Evolutionary conservation across 2,888 invertebrate genomes (phyloP).

Genomic region (Abscondita cerata): DNA sequence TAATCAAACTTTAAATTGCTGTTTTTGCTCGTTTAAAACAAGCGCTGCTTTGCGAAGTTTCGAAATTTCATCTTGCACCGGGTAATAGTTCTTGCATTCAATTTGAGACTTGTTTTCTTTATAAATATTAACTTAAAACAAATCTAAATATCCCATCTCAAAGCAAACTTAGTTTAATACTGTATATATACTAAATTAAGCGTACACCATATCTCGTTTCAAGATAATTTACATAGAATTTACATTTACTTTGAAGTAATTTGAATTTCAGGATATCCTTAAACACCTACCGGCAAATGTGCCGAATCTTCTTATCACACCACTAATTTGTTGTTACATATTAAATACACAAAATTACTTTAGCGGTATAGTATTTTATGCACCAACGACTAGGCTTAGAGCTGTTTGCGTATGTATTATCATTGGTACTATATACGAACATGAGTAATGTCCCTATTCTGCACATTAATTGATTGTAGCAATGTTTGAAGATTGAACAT

Average conservation of each 20-base stretch:
- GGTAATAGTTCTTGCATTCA: conserved; percentile 41
- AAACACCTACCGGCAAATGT: conserved; percentile 14
- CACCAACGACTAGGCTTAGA: too few species aligned
- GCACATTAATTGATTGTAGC: too few species aligned
- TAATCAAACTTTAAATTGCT: conserved; percentile 52
- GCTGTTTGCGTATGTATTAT: too few species aligned
- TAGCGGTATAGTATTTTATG: neutral
- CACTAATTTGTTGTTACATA: conserved; percentile 4
- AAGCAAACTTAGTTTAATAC: conserved; percentile 36
- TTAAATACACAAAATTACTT: neutral
- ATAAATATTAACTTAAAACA: conserved; percentile 44
- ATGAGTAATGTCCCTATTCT: too few species aligned
- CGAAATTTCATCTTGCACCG: conserved; percentile 46
- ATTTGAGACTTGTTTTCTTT: conserved; percentile 42
- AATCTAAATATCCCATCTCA: conserved; percentile 39
- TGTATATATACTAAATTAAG: conserved; percentile 36
- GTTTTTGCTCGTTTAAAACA: conserved; percentile 46
- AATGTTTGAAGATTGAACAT: too few species aligned
- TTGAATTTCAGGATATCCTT: conserved; percentile 21
- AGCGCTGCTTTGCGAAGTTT: conserved; percentile 46
- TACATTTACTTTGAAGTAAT: conserved; percentile 22
- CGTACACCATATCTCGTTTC: conserved; percentile 31
- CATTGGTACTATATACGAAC: too few species aligned
- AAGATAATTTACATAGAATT: conserved; percentile 25
- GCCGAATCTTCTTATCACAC: conserved; percentile 7